Base-by-base conservation (phyloP, 2,888 invertebrate species). In the Dryadula phaetusa region DNA sequence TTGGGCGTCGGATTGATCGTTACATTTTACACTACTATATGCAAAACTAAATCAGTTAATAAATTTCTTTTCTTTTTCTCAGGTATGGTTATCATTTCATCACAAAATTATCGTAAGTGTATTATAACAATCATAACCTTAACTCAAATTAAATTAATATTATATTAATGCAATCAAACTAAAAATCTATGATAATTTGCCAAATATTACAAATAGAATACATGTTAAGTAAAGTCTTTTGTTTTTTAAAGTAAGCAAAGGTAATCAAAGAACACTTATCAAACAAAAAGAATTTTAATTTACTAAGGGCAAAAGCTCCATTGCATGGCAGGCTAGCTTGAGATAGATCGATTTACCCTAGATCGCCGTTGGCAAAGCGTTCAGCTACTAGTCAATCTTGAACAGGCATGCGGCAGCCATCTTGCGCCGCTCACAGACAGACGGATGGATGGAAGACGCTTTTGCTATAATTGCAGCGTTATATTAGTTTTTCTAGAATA, bases 321-420 rank as follows among this genome's bases (percentile, higher is more conserved):
- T 87, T 88, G 84, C 82, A 81, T 84, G 83, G 84, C 84, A 80
- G 78, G 81, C 78, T 82, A 79, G 81, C 77, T 76, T 78, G 81
- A 81, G 84, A 88, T 86, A 84, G 85, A 86, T 86, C 81, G 81
- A 77, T 80, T 82, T 79, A 81, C 77, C 82, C 86, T 84, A 85
- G 84, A 87, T 85, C 82, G 90, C 91, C 91, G 81, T 82, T 85
- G 90, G 90, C 90, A 74, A 84, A 82, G 82, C 81, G 84, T 82
- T 82, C 85, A 85, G 90, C 90, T 90, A 90, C 89, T 87, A 92
- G 91, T 91, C 91, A 90, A 90, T 90, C 89, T 88, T 85, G 84
- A 82, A 79, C 78, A 85, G 89, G 90, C 88, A 92, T 88, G 90
- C 84, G 83, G 85, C 86, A 81, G 89, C 88, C 90, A 91, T 90